These are phyloP conservation scores for Drosophila yooni DNA, from an alignment of 2,888 invertebrate genomes.

Conservation along the genomic window DNA sequence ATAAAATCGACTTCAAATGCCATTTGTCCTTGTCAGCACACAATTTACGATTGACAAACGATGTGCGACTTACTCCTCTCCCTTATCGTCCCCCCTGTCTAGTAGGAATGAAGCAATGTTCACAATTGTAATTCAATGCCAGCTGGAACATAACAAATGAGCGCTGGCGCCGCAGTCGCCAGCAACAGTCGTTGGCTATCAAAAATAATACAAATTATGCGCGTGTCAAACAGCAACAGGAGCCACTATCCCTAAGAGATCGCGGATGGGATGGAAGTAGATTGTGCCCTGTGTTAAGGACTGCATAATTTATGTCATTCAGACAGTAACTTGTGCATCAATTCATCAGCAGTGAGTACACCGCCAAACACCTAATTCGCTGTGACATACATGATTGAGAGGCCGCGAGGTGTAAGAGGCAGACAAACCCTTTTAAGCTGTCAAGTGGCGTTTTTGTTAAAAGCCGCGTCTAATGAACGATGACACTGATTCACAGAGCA, in stretches of 20 bases:
- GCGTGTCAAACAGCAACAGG: constrained; percentile 47
- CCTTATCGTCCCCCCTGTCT: too few species aligned
- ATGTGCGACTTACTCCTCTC: constrained; percentile 39
- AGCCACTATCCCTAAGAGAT: constrained; percentile 2
- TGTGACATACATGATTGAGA: constrained; percentile 47
- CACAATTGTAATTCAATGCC: constrained; percentile 61
- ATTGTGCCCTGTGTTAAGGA: neutral
- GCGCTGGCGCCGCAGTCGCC: constrained; percentile 12
- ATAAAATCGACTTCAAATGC: constrained; percentile 73
- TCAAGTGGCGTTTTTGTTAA: constrained; percentile 68
- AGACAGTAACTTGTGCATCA: constrained; percentile 45
- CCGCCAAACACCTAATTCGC: constrained; percentile 36
- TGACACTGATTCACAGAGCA: constrained; percentile 53
- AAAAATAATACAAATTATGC: constrained; percentile 68
- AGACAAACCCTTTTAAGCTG: constrained; percentile 77
- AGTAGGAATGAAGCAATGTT: constrained; percentile 29
- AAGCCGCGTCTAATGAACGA: constrained; percentile 67
- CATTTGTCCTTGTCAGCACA: constrained; percentile 76
- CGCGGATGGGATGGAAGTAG: neutral
- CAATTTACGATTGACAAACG: constrained; percentile 77
- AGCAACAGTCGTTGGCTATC: constrained; percentile 55
- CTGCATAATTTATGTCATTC: constrained; percentile 41
- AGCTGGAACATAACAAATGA: constrained; percentile 59
- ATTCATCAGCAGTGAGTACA: constrained; percentile 42
- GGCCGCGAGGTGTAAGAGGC: constrained; percentile 1